Conservation (phyloP, 1,140 invertebrate genomes). For the Pseudobourletiella spinata region DNA sequence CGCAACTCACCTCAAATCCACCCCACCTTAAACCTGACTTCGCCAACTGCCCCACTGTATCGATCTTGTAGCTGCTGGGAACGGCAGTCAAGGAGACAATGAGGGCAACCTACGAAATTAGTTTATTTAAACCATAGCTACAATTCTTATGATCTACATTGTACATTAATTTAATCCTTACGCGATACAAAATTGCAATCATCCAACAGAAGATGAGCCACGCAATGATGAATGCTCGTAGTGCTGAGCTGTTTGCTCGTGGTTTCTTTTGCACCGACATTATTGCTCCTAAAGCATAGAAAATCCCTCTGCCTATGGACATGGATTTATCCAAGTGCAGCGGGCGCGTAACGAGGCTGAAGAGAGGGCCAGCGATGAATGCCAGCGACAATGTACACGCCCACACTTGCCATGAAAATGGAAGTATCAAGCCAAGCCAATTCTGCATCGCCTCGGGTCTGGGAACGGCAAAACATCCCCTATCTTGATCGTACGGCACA, state of each 20-base stretch:
- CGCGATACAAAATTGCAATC: conserved; percentile 24
- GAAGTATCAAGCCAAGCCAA: conserved; percentile 34
- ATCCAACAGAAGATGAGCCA: conserved; percentile 36
- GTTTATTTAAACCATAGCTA: too few relatives aligned
- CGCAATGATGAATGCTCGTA: conserved; percentile 30
- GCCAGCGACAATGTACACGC: conserved; percentile 33
- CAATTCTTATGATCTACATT: too few relatives aligned
- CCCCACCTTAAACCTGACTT: conserved; percentile 28
- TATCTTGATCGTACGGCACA: conserved; percentile 32
- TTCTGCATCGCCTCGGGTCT: conserved; percentile 33
- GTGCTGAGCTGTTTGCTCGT: conserved; percentile 25
- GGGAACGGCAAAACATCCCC: conserved; percentile 34
- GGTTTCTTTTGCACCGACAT: conserved; percentile 28
- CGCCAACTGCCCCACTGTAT: conserved; percentile 19
- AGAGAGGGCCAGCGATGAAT: conserved; percentile 29
- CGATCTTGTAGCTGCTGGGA: conserved; percentile 26
- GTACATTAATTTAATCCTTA: too few relatives aligned
- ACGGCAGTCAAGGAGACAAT: conserved; percentile 33
- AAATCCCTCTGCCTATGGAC: conserved; percentile 28
- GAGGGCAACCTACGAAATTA: conserved; percentile 25
- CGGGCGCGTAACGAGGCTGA: conserved; percentile 27
- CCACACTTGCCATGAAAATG: conserved; percentile 36
- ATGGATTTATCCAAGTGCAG: conserved; percentile 26
- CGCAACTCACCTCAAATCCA: conserved; percentile 17
- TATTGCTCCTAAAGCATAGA: conserved; percentile 32